These are phyloP conservation scores for Catharus fuscescens DNA, from an alignment of 2,113 vertebrate species.

Conservation along the genomic window DNA sequence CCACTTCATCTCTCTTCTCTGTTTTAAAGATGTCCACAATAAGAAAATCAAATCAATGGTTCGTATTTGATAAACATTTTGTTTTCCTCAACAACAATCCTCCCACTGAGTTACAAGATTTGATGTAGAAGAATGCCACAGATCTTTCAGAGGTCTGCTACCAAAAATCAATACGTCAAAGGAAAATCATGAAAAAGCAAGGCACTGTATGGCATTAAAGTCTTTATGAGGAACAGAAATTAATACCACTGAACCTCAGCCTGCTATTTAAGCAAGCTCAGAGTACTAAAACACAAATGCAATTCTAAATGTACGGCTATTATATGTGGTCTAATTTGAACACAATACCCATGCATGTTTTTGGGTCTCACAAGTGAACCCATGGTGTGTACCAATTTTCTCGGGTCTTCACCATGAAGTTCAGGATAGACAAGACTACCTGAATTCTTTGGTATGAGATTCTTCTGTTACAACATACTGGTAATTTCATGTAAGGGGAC, in stretches of 20 bases:
- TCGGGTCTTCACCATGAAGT: background rate
- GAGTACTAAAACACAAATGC: background rate
- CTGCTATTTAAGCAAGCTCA: background rate
- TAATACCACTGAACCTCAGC: background rate
- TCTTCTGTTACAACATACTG: background rate
- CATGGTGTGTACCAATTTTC: rapidly evolving
- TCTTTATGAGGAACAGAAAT: background rate
- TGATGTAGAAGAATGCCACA: background rate
- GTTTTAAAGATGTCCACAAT: conserved; percentile 38
- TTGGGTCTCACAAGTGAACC: background rate
- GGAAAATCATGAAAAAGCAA: background rate
- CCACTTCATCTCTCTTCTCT: conserved; percentile 92
- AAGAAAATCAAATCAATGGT: background rate
- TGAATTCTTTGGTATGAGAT: background rate
- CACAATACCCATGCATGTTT: background rate
- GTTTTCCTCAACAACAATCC: background rate
- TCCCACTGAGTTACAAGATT: background rate
- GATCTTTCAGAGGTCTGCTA: background rate
- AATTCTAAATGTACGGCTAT: background rate
- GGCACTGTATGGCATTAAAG: background rate
- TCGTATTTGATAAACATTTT: background rate
- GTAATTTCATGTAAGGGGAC: background rate
- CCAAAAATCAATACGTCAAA: background rate
- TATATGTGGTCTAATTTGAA: background rate
- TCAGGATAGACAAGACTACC: background rate